These are phyloP conservation scores for Halichoerus grypus DNA, from an alignment of 2,113 vertebrate genomes.

Conservation along the genomic window DNA sequence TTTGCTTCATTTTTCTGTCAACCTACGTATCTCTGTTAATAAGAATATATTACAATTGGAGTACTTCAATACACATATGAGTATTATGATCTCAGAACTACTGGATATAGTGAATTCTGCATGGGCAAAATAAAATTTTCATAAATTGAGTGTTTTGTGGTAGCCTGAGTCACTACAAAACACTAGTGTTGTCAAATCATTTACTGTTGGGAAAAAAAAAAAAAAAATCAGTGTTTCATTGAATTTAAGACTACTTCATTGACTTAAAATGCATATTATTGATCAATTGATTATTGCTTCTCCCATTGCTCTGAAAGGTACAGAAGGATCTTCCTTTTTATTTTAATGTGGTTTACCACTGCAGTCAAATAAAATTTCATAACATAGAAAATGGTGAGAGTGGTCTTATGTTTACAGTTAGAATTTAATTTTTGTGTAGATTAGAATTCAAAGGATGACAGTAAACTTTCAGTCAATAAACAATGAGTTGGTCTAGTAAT, in stretches of 20 bases:
- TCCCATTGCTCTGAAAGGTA: not conserved
- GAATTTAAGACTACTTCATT: not conserved
- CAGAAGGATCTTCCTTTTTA: not conserved
- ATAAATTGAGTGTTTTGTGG: not conserved
- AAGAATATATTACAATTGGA: not conserved
- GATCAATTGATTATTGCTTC: not conserved
- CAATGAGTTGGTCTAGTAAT: not conserved
- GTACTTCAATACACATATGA: not conserved
- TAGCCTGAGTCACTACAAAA: not conserved
- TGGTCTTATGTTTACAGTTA: not conserved
- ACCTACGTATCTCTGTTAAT: not conserved
- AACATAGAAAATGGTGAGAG: not conserved
- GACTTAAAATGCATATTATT: not conserved
- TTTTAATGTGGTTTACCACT: not conserved
- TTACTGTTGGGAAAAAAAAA: not conserved
- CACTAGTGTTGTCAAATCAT: not conserved
- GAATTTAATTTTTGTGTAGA: slow-evolving; percentile 3
- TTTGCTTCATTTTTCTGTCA: not conserved
- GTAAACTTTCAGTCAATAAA: not conserved
- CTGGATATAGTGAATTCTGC: not conserved
- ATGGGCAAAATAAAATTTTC: not conserved
- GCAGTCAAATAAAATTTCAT: not conserved
- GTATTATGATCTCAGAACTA: not conserved
- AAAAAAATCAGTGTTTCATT: not conserved
- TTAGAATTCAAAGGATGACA: slow-evolving; percentile 25